A percentile compares a stretch with the other conserved stretches of the same genome.
phyloP scores from a whole-genome alignment of 2,113 vertebrate species.

The Triplophysa rosa region DNA sequence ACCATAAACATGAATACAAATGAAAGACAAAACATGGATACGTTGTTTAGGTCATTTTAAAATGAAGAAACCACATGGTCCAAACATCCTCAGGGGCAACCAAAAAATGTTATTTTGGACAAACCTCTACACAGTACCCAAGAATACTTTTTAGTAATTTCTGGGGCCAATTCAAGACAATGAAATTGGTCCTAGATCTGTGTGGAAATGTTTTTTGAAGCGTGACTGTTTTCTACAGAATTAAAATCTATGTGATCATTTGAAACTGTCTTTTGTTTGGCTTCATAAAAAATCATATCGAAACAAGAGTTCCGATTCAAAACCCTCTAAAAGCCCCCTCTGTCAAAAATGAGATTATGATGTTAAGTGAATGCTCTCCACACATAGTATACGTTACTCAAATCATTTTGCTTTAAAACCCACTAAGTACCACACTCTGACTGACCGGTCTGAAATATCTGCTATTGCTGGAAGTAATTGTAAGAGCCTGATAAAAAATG shows the following conservation, averaged over 20 bases:
- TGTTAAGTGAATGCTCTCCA: no score
- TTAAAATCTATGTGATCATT: constrained; percentile 59
- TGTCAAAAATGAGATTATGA: no score
- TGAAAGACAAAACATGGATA: no score
- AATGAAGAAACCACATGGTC: background rate
- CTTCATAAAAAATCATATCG: background rate
- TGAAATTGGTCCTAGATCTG: constrained; percentile 63
- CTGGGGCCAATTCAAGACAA: constrained; percentile 4
- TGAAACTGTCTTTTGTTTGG: background rate
- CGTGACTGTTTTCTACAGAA: constrained; percentile 61
- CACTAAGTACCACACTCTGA: no score
- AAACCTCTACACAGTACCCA: background rate
- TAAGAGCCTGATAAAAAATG: no score
- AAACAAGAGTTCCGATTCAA: no score
- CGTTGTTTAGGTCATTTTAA: background rate
- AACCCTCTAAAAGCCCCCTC: background rate
- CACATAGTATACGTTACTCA: no score
- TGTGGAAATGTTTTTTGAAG: constrained; percentile 43
- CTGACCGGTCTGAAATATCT: no score
- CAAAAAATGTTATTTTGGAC: background rate
- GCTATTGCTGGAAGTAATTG: no score
- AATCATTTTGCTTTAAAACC: no score
- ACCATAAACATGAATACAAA: no score
- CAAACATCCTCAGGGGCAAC: background rate
- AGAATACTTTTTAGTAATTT: background rate